phyloP scores from a whole-genome alignment of 2,797 vertebrate species.

The Orientallactaga sibirica region DNA sequence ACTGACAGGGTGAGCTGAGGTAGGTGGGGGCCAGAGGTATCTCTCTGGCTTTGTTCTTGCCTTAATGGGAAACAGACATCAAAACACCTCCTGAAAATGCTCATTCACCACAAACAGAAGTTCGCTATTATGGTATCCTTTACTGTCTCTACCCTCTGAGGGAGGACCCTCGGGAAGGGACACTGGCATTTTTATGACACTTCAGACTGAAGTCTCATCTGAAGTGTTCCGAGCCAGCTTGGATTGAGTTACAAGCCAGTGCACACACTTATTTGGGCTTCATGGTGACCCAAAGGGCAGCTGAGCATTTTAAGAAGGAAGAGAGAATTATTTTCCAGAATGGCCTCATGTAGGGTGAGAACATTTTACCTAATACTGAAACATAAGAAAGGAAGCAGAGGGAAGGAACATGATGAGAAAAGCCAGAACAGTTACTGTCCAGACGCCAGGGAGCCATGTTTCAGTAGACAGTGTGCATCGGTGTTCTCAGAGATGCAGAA shows the following conservation, averaged over 20 bases:
- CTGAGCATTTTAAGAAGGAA: not conserved
- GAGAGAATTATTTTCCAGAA: constrained; percentile 46
- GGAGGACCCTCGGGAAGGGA: constrained; percentile 1
- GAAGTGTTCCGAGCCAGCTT: not conserved
- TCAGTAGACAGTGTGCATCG: not conserved
- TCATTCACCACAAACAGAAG: not conserved
- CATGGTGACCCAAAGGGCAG: not conserved
- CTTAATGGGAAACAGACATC: constrained; percentile 77
- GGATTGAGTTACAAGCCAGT: not conserved
- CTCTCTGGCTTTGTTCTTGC: constrained; percentile 65
- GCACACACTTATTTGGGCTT: not conserved
- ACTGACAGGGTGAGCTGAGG: constrained; percentile 69
- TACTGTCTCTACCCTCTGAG: not conserved
- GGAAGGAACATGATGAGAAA: not conserved
- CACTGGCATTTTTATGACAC: not conserved
- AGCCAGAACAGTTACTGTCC: constrained; percentile 13
- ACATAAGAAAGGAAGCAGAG: constrained; percentile 21
- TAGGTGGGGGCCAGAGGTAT: constrained; percentile 18
- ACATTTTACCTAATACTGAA: constrained; percentile 41
- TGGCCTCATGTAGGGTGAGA: not conserved
- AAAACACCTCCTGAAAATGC: constrained; percentile 27
- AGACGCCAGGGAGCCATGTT: not conserved
- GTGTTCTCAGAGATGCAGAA: not conserved
- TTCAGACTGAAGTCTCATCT: not conserved
- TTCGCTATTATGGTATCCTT: not conserved